These are phyloP conservation scores for Cactoblastis cactorum DNA, from an alignment of 2,888 invertebrate species.

Conservation along the genomic window DNA sequence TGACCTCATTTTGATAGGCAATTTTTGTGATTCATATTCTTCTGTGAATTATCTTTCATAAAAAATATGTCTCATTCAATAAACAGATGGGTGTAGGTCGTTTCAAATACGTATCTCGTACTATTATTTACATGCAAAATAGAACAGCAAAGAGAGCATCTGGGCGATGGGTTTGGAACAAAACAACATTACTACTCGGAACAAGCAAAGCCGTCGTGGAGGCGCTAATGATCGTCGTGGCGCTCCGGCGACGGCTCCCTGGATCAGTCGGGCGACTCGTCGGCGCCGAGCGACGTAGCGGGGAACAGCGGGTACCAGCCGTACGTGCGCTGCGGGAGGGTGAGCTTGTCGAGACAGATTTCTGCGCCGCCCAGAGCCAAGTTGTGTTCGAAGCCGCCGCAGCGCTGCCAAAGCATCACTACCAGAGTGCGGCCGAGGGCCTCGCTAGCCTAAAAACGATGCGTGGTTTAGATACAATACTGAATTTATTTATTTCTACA, in stretches of 20 bases:
- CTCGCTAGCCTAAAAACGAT: slow-evolving; percentile 79
- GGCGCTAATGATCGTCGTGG: slow-evolving; percentile 54
- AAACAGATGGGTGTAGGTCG: no score
- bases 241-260: slow-evolving; percentile 77
- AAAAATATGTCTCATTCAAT: no score
- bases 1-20: no score
- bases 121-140: slow-evolving; percentile 6
- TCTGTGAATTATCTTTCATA: no score
- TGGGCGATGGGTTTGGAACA: slow-evolving; percentile 8
- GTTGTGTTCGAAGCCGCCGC: slow-evolving; percentile 93
- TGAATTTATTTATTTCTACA: no score
- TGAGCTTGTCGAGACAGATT: slow-evolving; percentile 89
- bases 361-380: slow-evolving; percentile 89
- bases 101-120: no score
- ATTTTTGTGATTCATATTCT: no score
- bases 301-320: slow-evolving; percentile 97
- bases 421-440: slow-evolving; percentile 89
- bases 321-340: slow-evolving; percentile 88
- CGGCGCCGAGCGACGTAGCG: slow-evolving; percentile 87
- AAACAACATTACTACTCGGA: slow-evolving; percentile 5
- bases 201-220: slow-evolving; percentile 49
- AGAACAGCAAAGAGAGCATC: slow-evolving; percentile 15
- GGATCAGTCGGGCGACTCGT: slow-evolving; percentile 78
- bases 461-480: not conserved
- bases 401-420: slow-evolving; percentile 95